phyloP scores from a whole-genome alignment of 2,888 invertebrate species.

The Zonitis immaculata region DNA sequence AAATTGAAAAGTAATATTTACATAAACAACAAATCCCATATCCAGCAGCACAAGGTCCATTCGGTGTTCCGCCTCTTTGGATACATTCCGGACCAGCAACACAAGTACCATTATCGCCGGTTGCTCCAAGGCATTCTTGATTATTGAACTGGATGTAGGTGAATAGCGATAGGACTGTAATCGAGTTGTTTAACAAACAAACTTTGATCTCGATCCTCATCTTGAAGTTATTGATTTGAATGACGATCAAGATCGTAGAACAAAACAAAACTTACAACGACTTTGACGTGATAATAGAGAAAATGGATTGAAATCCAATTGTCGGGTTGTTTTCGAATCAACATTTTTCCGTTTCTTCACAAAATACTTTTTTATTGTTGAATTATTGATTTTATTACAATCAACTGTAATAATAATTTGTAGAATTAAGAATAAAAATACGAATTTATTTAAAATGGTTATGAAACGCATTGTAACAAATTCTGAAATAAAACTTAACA shows the following conservation, averaged over 20 bases:
- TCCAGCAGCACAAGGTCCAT: slow-evolving; percentile 75
- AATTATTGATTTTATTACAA: slow-evolving; percentile 4
- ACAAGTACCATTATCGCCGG: slow-evolving; percentile 80
- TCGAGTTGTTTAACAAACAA: neutral
- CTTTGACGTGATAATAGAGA: slow-evolving; percentile 6
- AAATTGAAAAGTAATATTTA: slow-evolving; percentile 47
- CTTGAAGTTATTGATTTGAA: too few species aligned
- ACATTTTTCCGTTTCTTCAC: slow-evolving; percentile 2
- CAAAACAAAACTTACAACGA: slow-evolving; percentile 8
- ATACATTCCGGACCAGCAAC: slow-evolving; percentile 68
- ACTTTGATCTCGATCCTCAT: too few species aligned
- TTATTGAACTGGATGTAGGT: slow-evolving; percentile 75
- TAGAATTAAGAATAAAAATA: neutral
- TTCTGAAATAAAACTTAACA: too few species aligned
- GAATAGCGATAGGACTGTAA: slow-evolving; percentile 72
- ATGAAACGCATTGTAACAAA: neutral
- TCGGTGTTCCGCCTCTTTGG: slow-evolving; percentile 65
- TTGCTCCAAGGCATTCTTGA: slow-evolving; percentile 67
- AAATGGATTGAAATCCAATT: slow-evolving; percentile 10
- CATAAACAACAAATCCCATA: slow-evolving; percentile 74
- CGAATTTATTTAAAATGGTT: slow-evolving; percentile 1
- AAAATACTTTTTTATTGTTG: neutral
- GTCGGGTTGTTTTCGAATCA: neutral
- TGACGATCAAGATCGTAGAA: too few species aligned
- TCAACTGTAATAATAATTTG: neutral